phyloP scores from a whole-genome alignment of 2,888 invertebrate species.

The Cephalotes varians region DNA sequence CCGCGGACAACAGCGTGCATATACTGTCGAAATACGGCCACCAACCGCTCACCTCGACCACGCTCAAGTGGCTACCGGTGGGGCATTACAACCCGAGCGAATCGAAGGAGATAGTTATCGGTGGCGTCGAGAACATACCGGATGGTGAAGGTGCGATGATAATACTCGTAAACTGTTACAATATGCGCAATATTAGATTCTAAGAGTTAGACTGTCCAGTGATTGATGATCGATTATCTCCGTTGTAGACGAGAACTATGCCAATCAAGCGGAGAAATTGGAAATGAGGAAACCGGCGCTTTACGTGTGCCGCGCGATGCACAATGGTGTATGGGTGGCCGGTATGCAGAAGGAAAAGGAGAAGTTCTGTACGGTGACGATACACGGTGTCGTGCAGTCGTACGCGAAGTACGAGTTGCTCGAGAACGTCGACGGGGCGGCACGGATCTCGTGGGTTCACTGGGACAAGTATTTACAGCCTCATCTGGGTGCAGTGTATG shows the following conservation, averaged over 20 bases:
- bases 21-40: slow-evolving; percentile 83
- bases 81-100: slow-evolving; percentile 86
- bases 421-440: slow-evolving; percentile 92
- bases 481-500: slow-evolving; percentile 89
- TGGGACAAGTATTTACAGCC: slow-evolving; percentile 90
- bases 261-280: slow-evolving; percentile 71
- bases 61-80: slow-evolving; percentile 91
- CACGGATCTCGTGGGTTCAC: slow-evolving; percentile 91
- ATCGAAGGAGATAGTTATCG: slow-evolving; percentile 90
- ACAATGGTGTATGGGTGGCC: slow-evolving; percentile 91
- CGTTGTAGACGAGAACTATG: slow-evolving; percentile 63
- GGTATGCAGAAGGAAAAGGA: slow-evolving; percentile 89
- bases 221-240: not conserved
- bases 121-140: slow-evolving; percentile 81
- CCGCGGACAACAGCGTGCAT: slow-evolving; percentile 84
- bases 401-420: slow-evolving; percentile 90
- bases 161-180: not conserved
- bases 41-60: slow-evolving; percentile 93
- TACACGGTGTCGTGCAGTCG: slow-evolving; percentile 87
- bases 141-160: slow-evolving; percentile 72
- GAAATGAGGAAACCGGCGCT: slow-evolving; percentile 80
- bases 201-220: not conserved
- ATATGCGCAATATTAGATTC: not conserved
- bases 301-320: slow-evolving; percentile 91
- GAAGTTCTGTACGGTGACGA: slow-evolving; percentile 89